Conservation (phyloP, 2,888 invertebrate species). For the Spicauda simplicius region DNA sequence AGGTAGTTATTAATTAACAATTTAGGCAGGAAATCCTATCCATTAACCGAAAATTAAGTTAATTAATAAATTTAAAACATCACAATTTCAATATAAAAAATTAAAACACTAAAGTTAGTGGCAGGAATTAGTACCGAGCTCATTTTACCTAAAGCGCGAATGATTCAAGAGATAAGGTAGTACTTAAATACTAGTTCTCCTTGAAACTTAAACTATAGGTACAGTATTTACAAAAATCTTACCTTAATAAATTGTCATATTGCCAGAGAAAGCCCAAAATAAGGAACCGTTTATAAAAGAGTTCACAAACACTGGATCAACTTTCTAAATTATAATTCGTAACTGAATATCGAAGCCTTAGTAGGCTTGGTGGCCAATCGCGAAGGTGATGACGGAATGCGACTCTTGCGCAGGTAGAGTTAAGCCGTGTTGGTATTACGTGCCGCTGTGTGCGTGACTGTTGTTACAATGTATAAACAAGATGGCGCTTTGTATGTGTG, state of each 20-base stretch:
- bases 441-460: conserved; percentile 59
- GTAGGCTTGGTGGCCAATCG: conserved; percentile 71
- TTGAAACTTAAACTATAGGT: conserved; percentile 20
- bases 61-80: not conserved
- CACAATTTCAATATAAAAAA: not conserved
- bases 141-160: conserved; percentile 7
- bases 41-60: not conserved
- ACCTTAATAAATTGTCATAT: conserved; percentile 49
- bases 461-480: conserved; percentile 62
- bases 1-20: too few species aligned
- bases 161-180: conserved; percentile 18
- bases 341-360: conserved; percentile 66
- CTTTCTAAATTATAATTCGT: conserved; percentile 69
- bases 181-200: conserved; percentile 14
- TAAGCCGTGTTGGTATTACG: conserved; percentile 49
- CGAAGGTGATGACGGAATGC: conserved; percentile 78
- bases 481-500: conserved; percentile 49
- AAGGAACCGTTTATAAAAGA: not conserved
- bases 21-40: too few species aligned
- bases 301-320: conserved; percentile 51
- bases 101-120: not conserved
- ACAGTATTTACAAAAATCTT: conserved; percentile 28
- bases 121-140: not conserved
- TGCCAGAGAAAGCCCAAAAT: conserved; percentile 40
- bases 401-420: conserved; percentile 80